These are phyloP conservation scores for Hylaeus volcanicus DNA, from an alignment of 1,140 invertebrate genomes.

Conservation along the genomic window DNA sequence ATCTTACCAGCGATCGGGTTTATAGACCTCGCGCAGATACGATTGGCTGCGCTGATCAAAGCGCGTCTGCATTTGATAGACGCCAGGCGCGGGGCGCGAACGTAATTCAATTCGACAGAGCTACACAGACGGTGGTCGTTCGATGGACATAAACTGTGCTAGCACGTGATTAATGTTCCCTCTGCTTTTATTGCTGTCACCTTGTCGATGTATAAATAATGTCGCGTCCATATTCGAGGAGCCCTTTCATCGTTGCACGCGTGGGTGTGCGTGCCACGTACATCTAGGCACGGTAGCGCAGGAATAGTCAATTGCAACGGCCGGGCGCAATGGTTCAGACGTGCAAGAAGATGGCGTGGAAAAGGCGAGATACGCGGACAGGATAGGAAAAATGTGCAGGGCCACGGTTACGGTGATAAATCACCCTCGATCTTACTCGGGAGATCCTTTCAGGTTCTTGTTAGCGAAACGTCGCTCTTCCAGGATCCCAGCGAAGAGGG, in stretches of 20 bases:
- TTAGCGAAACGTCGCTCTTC: conserved; percentile 75
- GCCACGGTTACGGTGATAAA: conserved; percentile 73
- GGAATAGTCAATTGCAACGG: conserved; percentile 35
- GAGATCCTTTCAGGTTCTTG: conserved; percentile 75
- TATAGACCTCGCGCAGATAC: conserved; percentile 44
- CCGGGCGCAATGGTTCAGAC: conserved; percentile 28
- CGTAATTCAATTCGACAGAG: conserved; percentile 49
- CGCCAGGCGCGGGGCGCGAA: conserved; percentile 16
- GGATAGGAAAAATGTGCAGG: conserved; percentile 57
- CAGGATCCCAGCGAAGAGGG: conserved; percentile 37
- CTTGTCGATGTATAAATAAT: conserved; percentile 40
- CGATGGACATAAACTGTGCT: conserved; percentile 40
- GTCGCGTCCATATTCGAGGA: conserved; percentile 12
- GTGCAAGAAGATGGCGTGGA: conserved; percentile 41
- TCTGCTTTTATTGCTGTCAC: conserved; percentile 29
- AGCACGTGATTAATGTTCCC: conserved; percentile 29
- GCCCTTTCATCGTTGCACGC: background rate
- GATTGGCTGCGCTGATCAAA: conserved; percentile 58
- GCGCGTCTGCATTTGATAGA: conserved; percentile 58
- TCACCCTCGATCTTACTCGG: conserved; percentile 75
- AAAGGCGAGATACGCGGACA: conserved; percentile 48
- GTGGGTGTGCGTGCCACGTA: background rate
- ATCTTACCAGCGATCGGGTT: conserved; percentile 51
- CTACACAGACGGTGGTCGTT: conserved; percentile 7
- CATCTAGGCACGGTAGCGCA: background rate